Conservation (phyloP, 1,140 invertebrate genomes). For the Diabrotica undecimpunctata region DNA sequence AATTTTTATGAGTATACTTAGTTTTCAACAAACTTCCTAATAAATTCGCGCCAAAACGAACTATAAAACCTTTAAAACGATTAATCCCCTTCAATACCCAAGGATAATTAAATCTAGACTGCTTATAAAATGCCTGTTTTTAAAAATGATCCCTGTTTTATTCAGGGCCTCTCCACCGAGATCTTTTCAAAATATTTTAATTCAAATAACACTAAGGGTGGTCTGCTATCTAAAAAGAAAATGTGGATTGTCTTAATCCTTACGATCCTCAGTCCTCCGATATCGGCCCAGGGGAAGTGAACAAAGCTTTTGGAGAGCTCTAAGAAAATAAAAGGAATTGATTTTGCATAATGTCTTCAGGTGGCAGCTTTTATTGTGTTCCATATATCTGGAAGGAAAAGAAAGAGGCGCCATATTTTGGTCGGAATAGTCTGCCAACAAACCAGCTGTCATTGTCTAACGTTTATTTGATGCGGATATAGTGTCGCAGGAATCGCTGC, state of each 20-base stretch:
- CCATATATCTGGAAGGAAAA: conserved; percentile 43
- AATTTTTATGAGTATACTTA: too few species aligned
- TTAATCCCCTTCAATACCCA: background rate
- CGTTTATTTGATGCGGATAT: conserved; percentile 37
- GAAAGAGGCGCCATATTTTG: conserved; percentile 29
- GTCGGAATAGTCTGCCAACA: conserved; percentile 39
- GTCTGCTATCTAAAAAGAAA: conserved; percentile 26
- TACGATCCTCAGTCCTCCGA: conserved; percentile 28
- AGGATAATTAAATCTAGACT: background rate
- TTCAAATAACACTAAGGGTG: conserved; percentile 16
- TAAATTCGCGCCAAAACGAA: too few species aligned
- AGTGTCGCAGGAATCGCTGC: conserved; percentile 22
- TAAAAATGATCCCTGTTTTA: conserved; percentile 10
- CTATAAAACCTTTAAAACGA: too few species aligned
- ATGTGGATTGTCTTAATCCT: conserved; percentile 44
- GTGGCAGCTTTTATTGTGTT: conserved; percentile 45
- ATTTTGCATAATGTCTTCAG: conserved; percentile 50
- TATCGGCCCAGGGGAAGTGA: conserved; percentile 29
- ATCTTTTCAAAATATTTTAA: conserved; percentile 19
- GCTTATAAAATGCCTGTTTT: conserved; percentile 7
- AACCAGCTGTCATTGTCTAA: conserved; percentile 41
- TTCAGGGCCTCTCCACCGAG: background rate
- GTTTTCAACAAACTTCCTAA: too few species aligned
- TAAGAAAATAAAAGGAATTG: conserved; percentile 44
- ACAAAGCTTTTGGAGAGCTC: conserved; percentile 28